These are phyloP conservation scores for Polypterus senegalus DNA, from an alignment of 2,113 vertebrate genomes.

Conservation along the genomic window DNA sequence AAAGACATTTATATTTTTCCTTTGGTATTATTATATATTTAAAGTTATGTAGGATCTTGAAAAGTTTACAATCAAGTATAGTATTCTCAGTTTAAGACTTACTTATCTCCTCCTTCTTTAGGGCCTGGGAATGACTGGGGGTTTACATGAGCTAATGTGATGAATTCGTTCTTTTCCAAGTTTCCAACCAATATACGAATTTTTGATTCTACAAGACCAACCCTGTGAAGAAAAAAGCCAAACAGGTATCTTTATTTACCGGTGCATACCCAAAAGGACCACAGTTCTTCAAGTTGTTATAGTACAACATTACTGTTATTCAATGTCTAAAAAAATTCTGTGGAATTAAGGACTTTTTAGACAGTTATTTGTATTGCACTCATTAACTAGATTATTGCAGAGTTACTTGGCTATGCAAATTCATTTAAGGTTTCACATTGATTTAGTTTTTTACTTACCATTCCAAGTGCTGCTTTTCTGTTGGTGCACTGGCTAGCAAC, in stretches of 20 bases:
- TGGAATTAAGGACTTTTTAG: no score
- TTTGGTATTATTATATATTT: background rate
- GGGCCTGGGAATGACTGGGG: constrained; percentile 67
- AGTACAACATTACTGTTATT: no score
- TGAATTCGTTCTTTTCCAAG: constrained; percentile 73
- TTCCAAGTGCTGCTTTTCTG: constrained; percentile 72
- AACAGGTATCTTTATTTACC: background rate
- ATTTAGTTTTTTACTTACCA: constrained; percentile 58
- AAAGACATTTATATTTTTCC: no score
- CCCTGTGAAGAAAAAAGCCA: constrained; percentile 41
- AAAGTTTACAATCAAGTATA: background rate
- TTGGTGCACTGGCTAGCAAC: constrained; percentile 71
- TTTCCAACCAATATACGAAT: constrained; percentile 75
- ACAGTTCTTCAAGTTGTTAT: no score
- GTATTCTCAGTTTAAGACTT: constrained; percentile 28
- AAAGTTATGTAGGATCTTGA: background rate
- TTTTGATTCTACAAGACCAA: constrained; percentile 82
- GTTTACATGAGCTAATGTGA: constrained; percentile 72
- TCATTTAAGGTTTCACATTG: background rate
- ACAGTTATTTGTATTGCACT: no score
- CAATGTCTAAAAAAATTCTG: no score
- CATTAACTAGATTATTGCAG: no score
- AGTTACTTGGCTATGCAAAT: background rate
- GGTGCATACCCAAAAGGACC: no score
- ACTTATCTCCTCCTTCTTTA: constrained; percentile 63